Evolutionary conservation across 2,797 vertebrate genomes (phyloP).

Genomic region (Yasuhikotakia modesta): DNA sequence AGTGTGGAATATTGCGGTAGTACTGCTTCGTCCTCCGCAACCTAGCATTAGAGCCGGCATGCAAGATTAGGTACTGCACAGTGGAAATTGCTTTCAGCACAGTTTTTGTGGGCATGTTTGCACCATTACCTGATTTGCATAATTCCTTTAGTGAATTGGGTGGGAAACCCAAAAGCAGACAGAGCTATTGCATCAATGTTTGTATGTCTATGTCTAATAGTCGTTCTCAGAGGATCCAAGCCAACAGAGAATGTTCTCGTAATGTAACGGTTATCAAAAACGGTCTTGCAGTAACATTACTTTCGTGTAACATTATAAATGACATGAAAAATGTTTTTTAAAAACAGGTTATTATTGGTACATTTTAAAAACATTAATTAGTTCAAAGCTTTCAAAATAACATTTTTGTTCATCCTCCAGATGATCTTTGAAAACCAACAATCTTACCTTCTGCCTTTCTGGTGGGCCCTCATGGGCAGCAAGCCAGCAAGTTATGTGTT

Average conservation of each 20-base stretch:
- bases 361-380: too few species aligned
- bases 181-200: neutral
- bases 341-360: too few species aligned
- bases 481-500: conserved; percentile 9
- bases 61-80: neutral
- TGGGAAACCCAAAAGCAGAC: neutral
- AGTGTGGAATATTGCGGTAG: neutral
- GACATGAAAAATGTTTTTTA: too few species aligned
- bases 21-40: neutral
- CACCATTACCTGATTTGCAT: too few species aligned
- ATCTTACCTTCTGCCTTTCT: conserved; percentile 10
- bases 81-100: too few species aligned
- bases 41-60: neutral
- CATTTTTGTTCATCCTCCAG: neutral
- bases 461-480: conserved; percentile 19
- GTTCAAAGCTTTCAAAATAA: too few species aligned
- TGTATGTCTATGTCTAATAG: neutral
- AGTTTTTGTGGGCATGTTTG: too few species aligned
- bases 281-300: too few species aligned
- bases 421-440: neutral
- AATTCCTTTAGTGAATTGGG: neutral
- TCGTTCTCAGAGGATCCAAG: neutral
- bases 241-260: too few species aligned
- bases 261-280: too few species aligned
- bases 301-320: too few species aligned